These are phyloP conservation scores for Catharus bicknelli DNA, from an alignment of 2,113 vertebrate species.

Conservation along the genomic window DNA sequence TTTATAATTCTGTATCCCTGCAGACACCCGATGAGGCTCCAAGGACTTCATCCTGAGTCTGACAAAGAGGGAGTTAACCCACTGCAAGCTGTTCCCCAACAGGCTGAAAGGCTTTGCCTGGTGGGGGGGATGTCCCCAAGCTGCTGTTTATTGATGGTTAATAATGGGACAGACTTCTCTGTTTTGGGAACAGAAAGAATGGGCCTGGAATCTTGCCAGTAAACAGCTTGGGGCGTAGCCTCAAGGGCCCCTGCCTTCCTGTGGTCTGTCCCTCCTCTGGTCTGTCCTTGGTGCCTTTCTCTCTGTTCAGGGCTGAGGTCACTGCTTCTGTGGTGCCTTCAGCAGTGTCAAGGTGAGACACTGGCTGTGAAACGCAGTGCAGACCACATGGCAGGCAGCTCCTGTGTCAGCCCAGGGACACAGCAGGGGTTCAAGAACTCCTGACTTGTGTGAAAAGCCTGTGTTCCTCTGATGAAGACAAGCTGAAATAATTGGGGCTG, in stretches of 20 bases:
- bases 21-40: neutral
- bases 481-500: neutral
- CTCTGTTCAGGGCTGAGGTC: neutral
- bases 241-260: neutral
- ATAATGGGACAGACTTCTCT: neutral
- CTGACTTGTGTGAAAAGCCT: neutral
- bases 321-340: neutral
- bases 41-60: neutral
- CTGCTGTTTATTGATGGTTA: neutral
- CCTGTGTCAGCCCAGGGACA: neutral
- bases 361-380: fast-evolving
- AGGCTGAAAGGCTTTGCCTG: neutral
- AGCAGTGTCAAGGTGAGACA: neutral
- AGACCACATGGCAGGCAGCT: neutral
- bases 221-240: neutral
- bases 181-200: neutral
- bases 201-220: neutral
- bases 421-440: neutral
- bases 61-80: neutral
- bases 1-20: neutral
- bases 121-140: neutral
- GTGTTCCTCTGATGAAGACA: neutral
- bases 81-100: neutral
- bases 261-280: neutral
- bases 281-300: neutral